Base-by-base conservation (phyloP, 2,888 invertebrate genomes). In the Caenorhabditis doughertyi region DNA sequence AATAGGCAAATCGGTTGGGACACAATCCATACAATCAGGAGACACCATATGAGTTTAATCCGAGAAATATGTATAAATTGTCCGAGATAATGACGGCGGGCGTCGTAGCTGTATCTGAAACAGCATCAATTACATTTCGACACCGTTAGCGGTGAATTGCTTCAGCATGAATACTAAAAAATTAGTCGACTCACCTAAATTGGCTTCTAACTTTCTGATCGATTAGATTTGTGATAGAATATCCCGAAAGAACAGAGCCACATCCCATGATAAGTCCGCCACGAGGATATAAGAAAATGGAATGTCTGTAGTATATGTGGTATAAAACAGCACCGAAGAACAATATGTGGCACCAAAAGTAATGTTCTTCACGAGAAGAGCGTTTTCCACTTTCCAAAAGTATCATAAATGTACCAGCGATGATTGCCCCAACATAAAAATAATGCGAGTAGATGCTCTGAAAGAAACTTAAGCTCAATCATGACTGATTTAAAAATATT, bases 351-450 rank as follows among this genome's bases (percentile, higher is more conserved):
- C 9, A 27, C 2, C 27, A 27, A 3, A 53, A 23, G 7, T 55
- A 42, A 3, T 42, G 39, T 21, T 53, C 42, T 3, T 25, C 5
- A 13, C 42, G 68, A n/a, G 27, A 3, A 9, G 27, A 42, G n/a
- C 42, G n/a, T 18, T 29, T 49, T 9, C 51, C 55, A 9, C 55
- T 18, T 42, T 68, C 68, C 39, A 68, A 23, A 27, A 42, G 1
- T 7, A 53, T n/a, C 25, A 68, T 13, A 16, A 42, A 42, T 2
- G 27, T 42, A 13, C 16, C 13, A 4, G 55, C 29, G 5, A 68
- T 4, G 4, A 51, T 39, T 9, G 27, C 18, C n/a, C 42, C 68
- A 18, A 68, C 23, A 21, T 29, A 55, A 16, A 55, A 25, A 18
- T 55, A 16, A 16, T 68, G 35, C 2, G 51, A 13, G 25, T 67